Evolutionary conservation across 1,140 invertebrate genomes (phyloP).

Genomic region (Drosophila erecta): DNA sequence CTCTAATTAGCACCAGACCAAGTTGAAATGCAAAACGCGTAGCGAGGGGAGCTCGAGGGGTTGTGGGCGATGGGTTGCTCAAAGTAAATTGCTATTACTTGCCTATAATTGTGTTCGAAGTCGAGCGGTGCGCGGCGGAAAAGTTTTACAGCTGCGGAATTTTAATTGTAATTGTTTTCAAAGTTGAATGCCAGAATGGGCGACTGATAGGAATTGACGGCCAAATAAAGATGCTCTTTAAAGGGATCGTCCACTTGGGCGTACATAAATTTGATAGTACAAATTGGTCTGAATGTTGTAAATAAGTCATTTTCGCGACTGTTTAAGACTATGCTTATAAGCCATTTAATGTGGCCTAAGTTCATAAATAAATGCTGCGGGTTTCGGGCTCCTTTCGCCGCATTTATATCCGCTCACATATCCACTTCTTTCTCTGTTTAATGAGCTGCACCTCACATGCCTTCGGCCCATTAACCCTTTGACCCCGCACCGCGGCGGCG

Average conservation of each 20-base stretch:
- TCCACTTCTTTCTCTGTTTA: constrained; percentile 39
- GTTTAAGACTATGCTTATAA: neutral
- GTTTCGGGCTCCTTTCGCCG: neutral
- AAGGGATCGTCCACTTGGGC: neutral
- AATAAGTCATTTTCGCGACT: no score
- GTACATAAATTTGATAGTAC: neutral
- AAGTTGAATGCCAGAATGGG: constrained; percentile 34
- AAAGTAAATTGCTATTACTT: constrained; percentile 78
- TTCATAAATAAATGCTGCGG: neutral
- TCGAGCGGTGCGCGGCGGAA: neutral
- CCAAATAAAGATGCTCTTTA: neutral
- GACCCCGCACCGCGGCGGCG: constrained; percentile 13
- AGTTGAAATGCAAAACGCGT: constrained; percentile 55
- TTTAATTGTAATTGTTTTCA: constrained; percentile 65
- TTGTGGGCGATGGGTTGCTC: constrained; percentile 24
- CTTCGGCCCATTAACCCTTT: constrained; percentile 72
- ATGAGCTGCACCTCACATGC: constrained; percentile 68
- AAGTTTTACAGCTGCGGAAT: constrained; percentile 53
- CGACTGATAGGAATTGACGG: constrained; percentile 12
- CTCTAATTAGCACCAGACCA: constrained; percentile 69
- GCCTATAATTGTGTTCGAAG: constrained; percentile 58
- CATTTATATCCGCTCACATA: constrained; percentile 20
- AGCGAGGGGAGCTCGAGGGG: constrained; percentile 12
- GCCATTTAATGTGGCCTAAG: neutral
- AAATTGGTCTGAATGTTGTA: no score